Conservation (phyloP, 2,888 invertebrate genomes). For the Agriopis leucophaearia region DNA sequence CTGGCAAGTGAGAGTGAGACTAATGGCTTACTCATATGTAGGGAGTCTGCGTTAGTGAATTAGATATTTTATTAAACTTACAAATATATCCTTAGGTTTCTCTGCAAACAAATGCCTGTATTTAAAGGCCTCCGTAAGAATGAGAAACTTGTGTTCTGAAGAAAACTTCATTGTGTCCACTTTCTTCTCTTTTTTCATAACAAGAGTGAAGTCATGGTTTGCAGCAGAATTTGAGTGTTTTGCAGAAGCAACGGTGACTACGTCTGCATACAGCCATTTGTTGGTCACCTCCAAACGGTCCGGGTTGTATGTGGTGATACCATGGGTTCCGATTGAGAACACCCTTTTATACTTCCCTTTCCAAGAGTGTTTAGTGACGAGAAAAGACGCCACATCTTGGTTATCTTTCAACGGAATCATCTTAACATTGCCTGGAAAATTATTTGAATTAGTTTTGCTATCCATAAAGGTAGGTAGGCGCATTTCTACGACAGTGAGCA, state of each 20-base stretch:
- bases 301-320: slow-evolving; percentile 98
- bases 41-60: not conserved
- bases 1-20: no score
- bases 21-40: no score
- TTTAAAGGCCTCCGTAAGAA: slow-evolving; percentile 96
- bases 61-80: slow-evolving; percentile 73
- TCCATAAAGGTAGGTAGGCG: slow-evolving; percentile 17
- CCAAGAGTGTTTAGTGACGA: slow-evolving; percentile 99
- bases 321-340: slow-evolving; percentile 97
- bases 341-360: slow-evolving; percentile 99
- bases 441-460: not conserved
- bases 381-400: slow-evolving; percentile 98
- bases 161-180: slow-evolving; percentile 98
- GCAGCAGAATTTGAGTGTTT: slow-evolving; percentile 84
- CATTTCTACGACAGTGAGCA: slow-evolving; percentile 46
- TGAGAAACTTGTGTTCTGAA: slow-evolving; percentile 96
- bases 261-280: slow-evolving; percentile 95
- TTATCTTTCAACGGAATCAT: slow-evolving; percentile 96
- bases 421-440: slow-evolving; percentile 85
- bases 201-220: slow-evolving; percentile 91
- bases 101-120: slow-evolving; percentile 93
- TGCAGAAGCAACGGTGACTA: slow-evolving; percentile 89
- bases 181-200: slow-evolving; percentile 96
- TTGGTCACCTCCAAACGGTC: slow-evolving; percentile 90
- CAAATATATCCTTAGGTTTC: slow-evolving; percentile 92